Evolutionary conservation across 92 coral and sea anemone genomes (phyloP).

Genomic region (Meandrina meandrites): DNA sequence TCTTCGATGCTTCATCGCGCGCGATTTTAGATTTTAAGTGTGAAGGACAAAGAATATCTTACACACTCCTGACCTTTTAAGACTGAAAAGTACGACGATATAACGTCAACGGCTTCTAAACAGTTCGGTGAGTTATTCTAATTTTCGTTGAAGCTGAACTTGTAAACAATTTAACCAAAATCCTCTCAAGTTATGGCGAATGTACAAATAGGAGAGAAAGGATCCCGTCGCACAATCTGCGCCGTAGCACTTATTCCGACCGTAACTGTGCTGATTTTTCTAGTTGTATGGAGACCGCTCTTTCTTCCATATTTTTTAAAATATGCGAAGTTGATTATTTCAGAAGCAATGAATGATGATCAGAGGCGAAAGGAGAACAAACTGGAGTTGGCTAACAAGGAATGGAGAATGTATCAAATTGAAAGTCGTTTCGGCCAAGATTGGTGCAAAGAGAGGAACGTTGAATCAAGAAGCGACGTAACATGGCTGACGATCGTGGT

Average conservation of each 20-base stretch:
- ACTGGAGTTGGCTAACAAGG: constrained; percentile 55
- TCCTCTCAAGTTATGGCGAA: background rate
- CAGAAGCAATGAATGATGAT: constrained; percentile 33
- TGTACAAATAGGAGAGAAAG: background rate
- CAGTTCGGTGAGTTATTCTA: too few relatives aligned
- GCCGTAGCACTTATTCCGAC: background rate
- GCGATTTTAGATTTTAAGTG: too few relatives aligned
- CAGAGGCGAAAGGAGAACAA: constrained; percentile 59
- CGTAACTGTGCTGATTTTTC: background rate
- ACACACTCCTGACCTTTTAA: too few relatives aligned
- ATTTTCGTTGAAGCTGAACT: too few relatives aligned
- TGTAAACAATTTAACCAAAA: background rate
- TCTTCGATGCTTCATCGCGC: too few relatives aligned
- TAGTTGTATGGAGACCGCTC: constrained; percentile 48
- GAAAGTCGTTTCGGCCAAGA: constrained; percentile 62
- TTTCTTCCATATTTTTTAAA: constrained; percentile 31
- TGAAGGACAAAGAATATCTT: too few relatives aligned
- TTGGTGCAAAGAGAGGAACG: constrained; percentile 51
- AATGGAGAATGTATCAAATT: constrained; percentile 66
- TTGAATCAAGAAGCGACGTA: constrained; percentile 47
- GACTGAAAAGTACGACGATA: too few relatives aligned
- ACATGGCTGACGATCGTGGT: constrained; percentile 81
- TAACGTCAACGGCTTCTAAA: too few relatives aligned
- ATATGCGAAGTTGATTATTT: constrained; percentile 44
- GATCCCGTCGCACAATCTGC: background rate